These are phyloP conservation scores for Sorex fumeus DNA, from an alignment of 2,113 vertebrate species.

Conservation along the genomic window DNA sequence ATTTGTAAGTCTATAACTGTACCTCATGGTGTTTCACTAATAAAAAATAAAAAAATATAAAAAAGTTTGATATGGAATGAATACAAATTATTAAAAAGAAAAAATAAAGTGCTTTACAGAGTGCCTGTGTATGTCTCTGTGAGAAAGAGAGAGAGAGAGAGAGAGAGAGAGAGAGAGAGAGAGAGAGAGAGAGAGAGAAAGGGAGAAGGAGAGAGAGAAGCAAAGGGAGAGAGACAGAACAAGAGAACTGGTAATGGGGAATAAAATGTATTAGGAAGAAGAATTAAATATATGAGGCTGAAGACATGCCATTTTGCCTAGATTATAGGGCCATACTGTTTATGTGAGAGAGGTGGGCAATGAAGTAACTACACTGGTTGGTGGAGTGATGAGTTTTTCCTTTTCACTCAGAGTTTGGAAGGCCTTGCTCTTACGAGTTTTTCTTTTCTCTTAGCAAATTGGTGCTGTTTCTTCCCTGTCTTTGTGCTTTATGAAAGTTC, in stretches of 20 bases:
- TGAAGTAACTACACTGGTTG: neutral
- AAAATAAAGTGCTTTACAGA: neutral
- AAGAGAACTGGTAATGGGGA: neutral
- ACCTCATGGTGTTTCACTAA: too few relatives aligned
- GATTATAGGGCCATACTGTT: neutral
- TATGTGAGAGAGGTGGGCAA: neutral
- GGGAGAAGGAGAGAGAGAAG: neutral
- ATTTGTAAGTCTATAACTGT: too few relatives aligned
- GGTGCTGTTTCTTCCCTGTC: neutral
- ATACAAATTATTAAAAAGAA: too few relatives aligned
- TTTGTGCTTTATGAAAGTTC: slow-evolving; percentile 10
- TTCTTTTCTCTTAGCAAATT: neutral
- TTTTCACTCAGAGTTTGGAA: neutral
- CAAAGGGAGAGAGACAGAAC: too few relatives aligned
- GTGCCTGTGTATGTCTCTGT: neutral
- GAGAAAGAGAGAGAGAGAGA: too few relatives aligned
- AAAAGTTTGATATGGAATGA: too few relatives aligned
- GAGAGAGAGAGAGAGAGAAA: too few relatives aligned
- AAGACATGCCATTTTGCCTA: neutral
- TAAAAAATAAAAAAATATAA: too few relatives aligned
- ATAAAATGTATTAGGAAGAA: neutral
- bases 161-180: neutral
- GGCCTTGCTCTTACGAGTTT: neutral
- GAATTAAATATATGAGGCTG: neutral
- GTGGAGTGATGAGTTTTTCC: neutral